Evolutionary conservation across 2,888 invertebrate species (phyloP).

Genomic region (Lacanobia wlatinum): DNA sequence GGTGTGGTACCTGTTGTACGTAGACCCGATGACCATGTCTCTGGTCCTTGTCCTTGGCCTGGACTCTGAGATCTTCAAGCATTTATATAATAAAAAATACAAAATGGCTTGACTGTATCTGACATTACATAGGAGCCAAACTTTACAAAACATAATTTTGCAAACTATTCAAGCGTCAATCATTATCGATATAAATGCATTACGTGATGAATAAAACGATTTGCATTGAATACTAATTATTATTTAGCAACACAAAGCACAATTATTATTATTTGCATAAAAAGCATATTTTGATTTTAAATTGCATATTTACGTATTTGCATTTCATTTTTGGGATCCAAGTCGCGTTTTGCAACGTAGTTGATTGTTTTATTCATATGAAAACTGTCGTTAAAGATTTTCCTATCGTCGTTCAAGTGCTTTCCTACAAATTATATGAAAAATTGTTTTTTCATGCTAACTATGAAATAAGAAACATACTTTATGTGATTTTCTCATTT

Average conservation of each 20-base stretch:
- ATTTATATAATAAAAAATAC: too few relatives aligned
- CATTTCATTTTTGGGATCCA: not conserved
- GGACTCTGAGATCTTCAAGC: too few relatives aligned
- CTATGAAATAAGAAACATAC: not conserved
- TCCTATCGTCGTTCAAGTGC: not conserved
- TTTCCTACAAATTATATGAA: not conserved
- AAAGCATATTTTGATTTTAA: conserved; percentile 29
- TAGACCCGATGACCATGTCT: too few relatives aligned
- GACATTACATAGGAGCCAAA: not conserved
- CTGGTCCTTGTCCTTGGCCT: too few relatives aligned
- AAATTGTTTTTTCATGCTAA: conserved; percentile 19
- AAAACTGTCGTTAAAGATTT: not conserved
- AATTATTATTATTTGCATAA: conserved; percentile 34
- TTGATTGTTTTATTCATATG: conserved; percentile 5
- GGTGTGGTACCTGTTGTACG: too few relatives aligned
- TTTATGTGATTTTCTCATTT: conserved; percentile 15
- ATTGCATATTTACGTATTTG: conserved; percentile 13
- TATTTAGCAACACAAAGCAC: conserved; percentile 17
- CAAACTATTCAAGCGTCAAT: conserved; percentile 30
- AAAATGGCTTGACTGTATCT: too few relatives aligned
- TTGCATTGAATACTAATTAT: conserved; percentile 28
- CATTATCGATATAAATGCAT: conserved; percentile 22
- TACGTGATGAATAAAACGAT: conserved; percentile 11
- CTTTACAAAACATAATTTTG: not conserved
- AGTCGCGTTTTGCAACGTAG: not conserved